Percentiles rank a stretch among this genome's conserved stretches.
Conservation (phyloP, 2,797 vertebrate species). For the Darevskia nairensis region DNA sequence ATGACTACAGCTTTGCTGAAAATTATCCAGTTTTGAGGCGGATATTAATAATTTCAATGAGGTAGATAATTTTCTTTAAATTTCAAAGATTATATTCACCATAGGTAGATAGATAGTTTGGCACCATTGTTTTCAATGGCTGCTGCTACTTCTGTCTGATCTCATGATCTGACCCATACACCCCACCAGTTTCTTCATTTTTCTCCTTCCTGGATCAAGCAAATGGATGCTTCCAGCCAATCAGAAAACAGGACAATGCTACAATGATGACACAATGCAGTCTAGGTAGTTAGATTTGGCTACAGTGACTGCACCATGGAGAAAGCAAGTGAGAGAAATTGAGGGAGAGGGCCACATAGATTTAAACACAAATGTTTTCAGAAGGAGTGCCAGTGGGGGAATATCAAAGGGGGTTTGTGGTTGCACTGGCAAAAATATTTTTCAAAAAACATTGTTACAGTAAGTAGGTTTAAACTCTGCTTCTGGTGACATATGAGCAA, state of each 20-base stretch:
- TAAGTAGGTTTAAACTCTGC: background rate
- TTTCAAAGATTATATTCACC: background rate
- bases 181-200: background rate
- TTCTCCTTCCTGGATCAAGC: background rate
- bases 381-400: too few relatives aligned
- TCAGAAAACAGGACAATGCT: background rate
- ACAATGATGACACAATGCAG: too few relatives aligned
- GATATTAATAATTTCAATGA: background rate
- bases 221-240: background rate
- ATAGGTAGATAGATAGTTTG: background rate
- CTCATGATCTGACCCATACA: too few relatives aligned
- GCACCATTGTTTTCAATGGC: background rate
- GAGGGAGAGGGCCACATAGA: background rate
- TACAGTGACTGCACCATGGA: too few relatives aligned
- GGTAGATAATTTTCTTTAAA: background rate
- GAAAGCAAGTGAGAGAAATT: background rate
- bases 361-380: background rate
- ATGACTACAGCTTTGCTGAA: conserved; percentile 3
- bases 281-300: background rate
- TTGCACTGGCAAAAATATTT: background rate
- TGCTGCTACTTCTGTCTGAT: background rate
- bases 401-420: too few relatives aligned
- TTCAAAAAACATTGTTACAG: background rate
- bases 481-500: background rate
- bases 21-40: background rate